Percentiles rank a stretch among this genome's conserved stretches.
phyloP scores from a whole-genome alignment of 2,113 vertebrate genomes.

The Pagrus major region DNA sequence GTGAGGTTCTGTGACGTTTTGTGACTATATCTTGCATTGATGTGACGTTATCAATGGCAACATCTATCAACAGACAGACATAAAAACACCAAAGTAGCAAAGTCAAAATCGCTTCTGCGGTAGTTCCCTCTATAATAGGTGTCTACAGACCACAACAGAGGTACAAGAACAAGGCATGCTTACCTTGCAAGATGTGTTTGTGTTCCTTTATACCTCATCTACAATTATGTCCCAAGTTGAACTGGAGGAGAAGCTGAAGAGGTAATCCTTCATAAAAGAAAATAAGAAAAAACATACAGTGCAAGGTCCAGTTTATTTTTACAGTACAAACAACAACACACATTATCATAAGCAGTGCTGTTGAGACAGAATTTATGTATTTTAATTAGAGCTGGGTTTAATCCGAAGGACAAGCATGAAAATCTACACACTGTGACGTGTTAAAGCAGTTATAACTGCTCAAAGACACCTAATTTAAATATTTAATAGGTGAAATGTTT shows the following conservation, averaged over 20 bases:
- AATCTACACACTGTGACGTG: slow-evolving; percentile 11
- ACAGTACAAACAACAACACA: not conserved
- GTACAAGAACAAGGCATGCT: not conserved
- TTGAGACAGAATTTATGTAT: slow-evolving; percentile 30
- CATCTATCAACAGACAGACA: too few species aligned
- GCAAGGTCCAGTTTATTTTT: not conserved
- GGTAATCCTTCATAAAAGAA: not conserved
- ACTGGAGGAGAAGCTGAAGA: not conserved
- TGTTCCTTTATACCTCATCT: not conserved
- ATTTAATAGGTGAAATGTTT: slow-evolving; percentile 66
- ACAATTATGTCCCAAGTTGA: not conserved
- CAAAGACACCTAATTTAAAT: slow-evolving; percentile 48
- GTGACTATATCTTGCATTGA: too few species aligned
- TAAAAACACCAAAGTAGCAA: too few species aligned
- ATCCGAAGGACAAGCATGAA: slow-evolving; percentile 44
- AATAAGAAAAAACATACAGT: not conserved
- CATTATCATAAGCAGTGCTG: slow-evolving; percentile 3
- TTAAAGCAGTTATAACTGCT: slow-evolving; percentile 35
- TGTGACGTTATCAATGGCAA: too few species aligned
- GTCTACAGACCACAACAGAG: not conserved
- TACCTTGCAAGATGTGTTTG: not conserved
- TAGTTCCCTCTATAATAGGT: too few species aligned
- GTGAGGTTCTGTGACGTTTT: too few species aligned
- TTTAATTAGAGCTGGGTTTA: slow-evolving; percentile 46
- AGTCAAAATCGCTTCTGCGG: too few species aligned